phyloP scores from a whole-genome alignment of 2,797 vertebrate species.

The Cynodonichthys magdalenae region DNA sequence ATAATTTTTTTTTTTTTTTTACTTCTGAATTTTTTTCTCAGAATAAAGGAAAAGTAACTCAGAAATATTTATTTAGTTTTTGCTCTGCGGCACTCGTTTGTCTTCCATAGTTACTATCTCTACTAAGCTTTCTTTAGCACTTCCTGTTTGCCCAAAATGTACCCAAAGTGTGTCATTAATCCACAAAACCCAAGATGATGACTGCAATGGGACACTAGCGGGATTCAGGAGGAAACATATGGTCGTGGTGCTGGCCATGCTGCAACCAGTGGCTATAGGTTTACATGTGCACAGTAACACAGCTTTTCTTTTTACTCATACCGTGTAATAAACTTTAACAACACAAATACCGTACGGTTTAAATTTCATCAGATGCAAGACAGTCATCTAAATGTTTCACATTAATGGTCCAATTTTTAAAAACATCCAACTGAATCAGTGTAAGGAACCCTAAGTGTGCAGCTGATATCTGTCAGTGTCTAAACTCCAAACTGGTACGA shows the following conservation, averaged over 20 bases:
- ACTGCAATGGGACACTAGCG: conserved; percentile 26
- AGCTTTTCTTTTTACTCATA: conserved; percentile 7
- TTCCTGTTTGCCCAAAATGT: not conserved
- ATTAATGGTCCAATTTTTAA: not conserved
- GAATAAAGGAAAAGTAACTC: too few relatives aligned
- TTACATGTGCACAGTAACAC: conserved; percentile 6
- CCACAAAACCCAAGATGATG: conserved; percentile 26
- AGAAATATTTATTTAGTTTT: too few relatives aligned
- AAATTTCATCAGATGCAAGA: not conserved
- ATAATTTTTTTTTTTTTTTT: too few relatives aligned
- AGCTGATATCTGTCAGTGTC: conserved; percentile 6
- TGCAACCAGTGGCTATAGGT: conserved; percentile 20
- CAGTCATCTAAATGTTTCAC: not conserved
- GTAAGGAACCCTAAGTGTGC: not conserved
- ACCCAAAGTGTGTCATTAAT: not conserved
- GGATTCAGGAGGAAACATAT: not conserved
- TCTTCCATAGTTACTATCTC: too few relatives aligned
- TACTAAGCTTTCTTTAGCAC: too few relatives aligned
- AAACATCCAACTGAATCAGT: not conserved
- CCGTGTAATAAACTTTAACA: conserved; percentile 10
- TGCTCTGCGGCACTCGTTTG: too few relatives aligned
- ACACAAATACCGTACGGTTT: not conserved
- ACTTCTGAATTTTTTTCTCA: too few relatives aligned
- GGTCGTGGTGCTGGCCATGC: conserved; percentile 13
- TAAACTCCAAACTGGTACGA: conserved; percentile 9